Conservation (phyloP, 2,797 vertebrate genomes). For the Ctenopoma multispine region DNA sequence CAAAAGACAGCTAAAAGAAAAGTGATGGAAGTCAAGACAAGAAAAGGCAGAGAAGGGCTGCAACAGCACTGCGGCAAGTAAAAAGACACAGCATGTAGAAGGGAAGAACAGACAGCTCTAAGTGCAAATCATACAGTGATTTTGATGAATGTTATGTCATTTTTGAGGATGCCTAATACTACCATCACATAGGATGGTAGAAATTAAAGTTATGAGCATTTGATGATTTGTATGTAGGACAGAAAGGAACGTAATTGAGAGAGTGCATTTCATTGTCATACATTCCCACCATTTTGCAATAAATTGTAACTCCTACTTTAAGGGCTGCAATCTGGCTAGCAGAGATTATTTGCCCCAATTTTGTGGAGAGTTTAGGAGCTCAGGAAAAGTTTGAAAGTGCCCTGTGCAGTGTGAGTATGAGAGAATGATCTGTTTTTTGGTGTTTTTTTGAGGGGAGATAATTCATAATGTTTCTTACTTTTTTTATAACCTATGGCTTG, state of each 20-base stretch:
- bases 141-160: conserved; percentile 61
- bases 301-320: conserved; percentile 77
- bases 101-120: conserved; percentile 56
- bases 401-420: conserved; percentile 74
- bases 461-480: conserved; percentile 66
- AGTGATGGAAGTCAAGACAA: conserved; percentile 79
- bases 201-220: conserved; percentile 33
- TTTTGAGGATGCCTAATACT: conserved; percentile 49
- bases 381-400: conserved; percentile 85
- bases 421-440: conserved; percentile 48
- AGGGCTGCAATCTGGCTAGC: conserved; percentile 81
- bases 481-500: conserved; percentile 75
- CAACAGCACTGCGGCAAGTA: conserved; percentile 79
- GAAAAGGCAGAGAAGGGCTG: conserved; percentile 70
- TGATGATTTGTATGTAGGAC: conserved; percentile 60
- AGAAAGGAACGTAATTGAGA: conserved; percentile 57
- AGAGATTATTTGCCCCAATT: conserved; percentile 81
- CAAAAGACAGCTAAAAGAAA: conserved; percentile 62
- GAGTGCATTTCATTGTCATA: conserved; percentile 76
- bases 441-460: conserved; percentile 38
- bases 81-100: conserved; percentile 74
- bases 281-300: conserved; percentile 78
- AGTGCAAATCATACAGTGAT: conserved; percentile 57
- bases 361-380: conserved; percentile 79
- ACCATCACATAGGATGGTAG: conserved; percentile 27